Conservation (phyloP, 2,888 invertebrate species). For the Dioctria linearis region DNA sequence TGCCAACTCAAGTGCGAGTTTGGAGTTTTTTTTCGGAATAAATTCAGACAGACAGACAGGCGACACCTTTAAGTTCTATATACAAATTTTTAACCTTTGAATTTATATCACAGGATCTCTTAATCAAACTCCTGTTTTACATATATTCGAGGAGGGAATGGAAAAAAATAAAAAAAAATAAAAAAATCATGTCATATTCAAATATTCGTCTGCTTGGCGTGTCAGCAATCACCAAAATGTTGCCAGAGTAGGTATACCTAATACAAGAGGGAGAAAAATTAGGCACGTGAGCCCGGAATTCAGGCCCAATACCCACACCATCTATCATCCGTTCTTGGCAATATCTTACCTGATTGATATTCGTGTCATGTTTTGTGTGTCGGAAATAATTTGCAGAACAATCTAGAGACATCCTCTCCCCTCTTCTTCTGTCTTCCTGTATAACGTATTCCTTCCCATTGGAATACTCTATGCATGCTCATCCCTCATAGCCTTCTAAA, state of each 20-base stretch:
- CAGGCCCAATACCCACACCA: constrained; percentile 15
- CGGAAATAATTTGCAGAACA: constrained; percentile 55
- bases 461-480: too few species aligned
- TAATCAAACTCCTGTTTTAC: constrained; percentile 34
- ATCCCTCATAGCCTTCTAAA: background rate
- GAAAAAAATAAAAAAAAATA: too few species aligned
- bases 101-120: background rate
- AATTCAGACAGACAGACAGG: too few species aligned
- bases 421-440: background rate
- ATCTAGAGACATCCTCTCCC: constrained; percentile 51
- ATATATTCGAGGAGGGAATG: background rate
- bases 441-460: background rate
- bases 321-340: constrained; percentile 22
- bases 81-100: too few species aligned
- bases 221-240: constrained; percentile 37
- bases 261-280: constrained; percentile 29
- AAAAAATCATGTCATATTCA: constrained; percentile 37
- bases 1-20: too few species aligned
- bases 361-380: constrained; percentile 55
- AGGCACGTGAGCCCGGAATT: constrained; percentile 22
- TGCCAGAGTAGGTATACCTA: background rate
- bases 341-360: constrained; percentile 56
- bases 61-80: too few species aligned
- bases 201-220: constrained; percentile 29
- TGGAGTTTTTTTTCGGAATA: too few species aligned